Evolutionary conservation across 2,113 vertebrate genomes (phyloP), one percentile per base, ranked within the genome.

Genomic region (Columba livia): DNA sequence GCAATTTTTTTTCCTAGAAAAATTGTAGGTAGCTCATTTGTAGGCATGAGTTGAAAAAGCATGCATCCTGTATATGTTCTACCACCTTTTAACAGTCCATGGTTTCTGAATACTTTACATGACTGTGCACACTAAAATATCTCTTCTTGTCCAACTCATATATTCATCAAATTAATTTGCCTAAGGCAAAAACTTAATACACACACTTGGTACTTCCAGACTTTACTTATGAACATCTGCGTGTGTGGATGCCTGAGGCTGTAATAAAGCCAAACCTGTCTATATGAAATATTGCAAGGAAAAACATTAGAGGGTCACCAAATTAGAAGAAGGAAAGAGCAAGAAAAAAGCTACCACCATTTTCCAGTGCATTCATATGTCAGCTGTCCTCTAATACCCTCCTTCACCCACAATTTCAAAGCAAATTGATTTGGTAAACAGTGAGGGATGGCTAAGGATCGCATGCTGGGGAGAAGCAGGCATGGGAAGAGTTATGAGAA

Each of bases 211-310:
- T 86, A 44, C 51, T 93, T 88, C 88, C 86, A 95, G 88, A 56
- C n/a, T 84, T 83, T 81, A 65, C 77, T 94, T 86, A 77, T 2
- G 42, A 97, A 70, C 83, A 96, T 89, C 82, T 93, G 86, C 2
- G 3, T 58, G 51, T 1, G 4, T 36, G 66, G 70, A 53, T 72
- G 88, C 93, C 85, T 12, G 40, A 62, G 79, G 91, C 89, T 80
- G 62, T 65, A 90, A 87, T 83, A 84, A 96, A 95, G 62, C 78
- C 81, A 79, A 88, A 92, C 48, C 57, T 83, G 84, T 84, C 93
- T 40, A 6, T 66, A 56, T 89, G 71, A 96, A 88, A 92, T 74
- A 87, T 65, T 65, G 78, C 42, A 84, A 69, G 11, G 50, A 17
- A 78, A 83, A 88, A 50, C 57, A 73, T 36, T 79, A 80, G 90